Percentiles rank a stretch among this genome's conserved stretches.
Evolutionary conservation across 2,113 vertebrate species (phyloP).

Genomic region (Spheniscus mendiculus): DNA sequence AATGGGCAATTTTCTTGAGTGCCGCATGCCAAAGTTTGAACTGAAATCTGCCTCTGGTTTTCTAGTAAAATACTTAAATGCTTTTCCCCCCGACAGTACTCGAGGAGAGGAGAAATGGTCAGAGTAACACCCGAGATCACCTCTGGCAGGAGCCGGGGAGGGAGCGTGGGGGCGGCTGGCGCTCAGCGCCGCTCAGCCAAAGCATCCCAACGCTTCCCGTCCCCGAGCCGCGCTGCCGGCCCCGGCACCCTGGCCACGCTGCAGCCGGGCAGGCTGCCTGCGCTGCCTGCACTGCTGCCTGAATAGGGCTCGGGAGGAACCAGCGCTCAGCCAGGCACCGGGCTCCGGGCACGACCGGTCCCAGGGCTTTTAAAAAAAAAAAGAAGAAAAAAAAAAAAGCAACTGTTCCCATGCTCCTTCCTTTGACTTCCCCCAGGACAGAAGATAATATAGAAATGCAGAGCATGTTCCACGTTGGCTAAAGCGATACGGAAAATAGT

Average conservation of each 20-base stretch:
- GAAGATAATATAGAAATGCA: not conserved
- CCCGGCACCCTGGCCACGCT: not conserved
- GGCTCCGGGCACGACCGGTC: fast-evolving
- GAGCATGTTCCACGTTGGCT: not conserved
- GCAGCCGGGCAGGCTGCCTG: not conserved
- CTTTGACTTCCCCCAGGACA: not conserved
- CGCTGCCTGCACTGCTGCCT: not conserved
- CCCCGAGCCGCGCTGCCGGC: not conserved
- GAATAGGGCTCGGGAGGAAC: not conserved
- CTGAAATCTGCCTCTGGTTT: not conserved
- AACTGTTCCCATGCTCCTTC: not conserved
- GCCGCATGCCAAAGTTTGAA: fast-evolving
- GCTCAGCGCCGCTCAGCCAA: not conserved
- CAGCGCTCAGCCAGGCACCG: not conserved
- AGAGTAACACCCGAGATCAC: no score
- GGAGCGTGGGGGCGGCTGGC: not conserved
- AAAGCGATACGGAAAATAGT: not conserved
- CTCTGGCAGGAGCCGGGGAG: not conserved
- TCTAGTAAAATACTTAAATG: not conserved
- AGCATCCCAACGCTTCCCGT: not conserved
- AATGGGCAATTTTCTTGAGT: not conserved
- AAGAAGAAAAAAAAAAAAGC: not conserved
- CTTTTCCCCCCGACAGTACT: no score
- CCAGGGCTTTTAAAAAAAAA: not conserved
- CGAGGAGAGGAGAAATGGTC: fast-evolving